Base-by-base conservation (phyloP, 1,140 invertebrate genomes). In the Drosophila bocki region DNA sequence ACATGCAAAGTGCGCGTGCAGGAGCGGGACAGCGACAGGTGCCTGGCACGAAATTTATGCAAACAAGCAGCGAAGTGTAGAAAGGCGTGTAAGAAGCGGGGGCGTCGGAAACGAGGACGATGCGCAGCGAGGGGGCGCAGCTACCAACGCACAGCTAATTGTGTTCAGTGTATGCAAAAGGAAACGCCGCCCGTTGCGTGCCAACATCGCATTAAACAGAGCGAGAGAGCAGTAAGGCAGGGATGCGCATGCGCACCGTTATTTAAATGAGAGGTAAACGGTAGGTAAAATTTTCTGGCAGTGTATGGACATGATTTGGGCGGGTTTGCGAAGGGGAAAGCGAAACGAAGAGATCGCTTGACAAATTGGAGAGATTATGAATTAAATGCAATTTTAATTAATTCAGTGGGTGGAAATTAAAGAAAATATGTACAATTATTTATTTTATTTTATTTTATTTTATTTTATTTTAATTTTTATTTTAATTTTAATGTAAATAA, bases 31-130 rank as follows among this genome's bases (percentile, higher is more conserved):
- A n/a, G 37, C 37, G 51, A 48, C 72, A 81, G 26, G 67, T 84
- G 84, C 84, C 79, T 82, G 78, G 80, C 63, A 87, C 80, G 75
- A 88, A 87, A 87, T 87, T 88, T 87, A 87, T 87, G 84, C 84
- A 87, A 87, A 88, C 84, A 87, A 22, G 22, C 22, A 22, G 22
- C 22, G 84, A 88, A 88, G 84, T 87, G 84, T 87, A 88, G 80
- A 88, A 88, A 88, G 84, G 84, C 84, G 84, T 80, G 80, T 78
- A 77, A 82, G 54, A 63, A 62, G 68, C 75, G 69, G 80, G 58
- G 69, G 71, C 65, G 61, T 56, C 51, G 47, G 61, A 47, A 33
- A 15, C 22, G 26, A 37, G 7, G 47, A 42, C 45, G 42, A 17
- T 19, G 47, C 26, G 35, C 42, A 17, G 42, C 32, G 12, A 45